These are phyloP conservation scores for Brachypodius melanocephalos DNA, from an alignment of 2,113 vertebrate genomes.

Conservation along the genomic window DNA sequence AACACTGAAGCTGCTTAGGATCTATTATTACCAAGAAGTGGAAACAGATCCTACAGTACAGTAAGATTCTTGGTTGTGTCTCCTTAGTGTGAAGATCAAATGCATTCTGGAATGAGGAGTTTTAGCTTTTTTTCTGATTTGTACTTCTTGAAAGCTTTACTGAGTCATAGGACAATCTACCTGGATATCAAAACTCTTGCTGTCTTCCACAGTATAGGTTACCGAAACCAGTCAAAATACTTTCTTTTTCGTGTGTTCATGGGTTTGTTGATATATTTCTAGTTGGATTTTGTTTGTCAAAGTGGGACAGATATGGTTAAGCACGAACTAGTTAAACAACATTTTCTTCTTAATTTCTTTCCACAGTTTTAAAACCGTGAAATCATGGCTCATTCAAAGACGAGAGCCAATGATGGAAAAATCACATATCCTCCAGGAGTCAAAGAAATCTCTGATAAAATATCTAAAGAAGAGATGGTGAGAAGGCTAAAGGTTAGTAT, in stretches of 20 bases:
- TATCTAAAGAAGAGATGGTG: conserved; percentile 99
- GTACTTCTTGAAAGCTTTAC: neutral
- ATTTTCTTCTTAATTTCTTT: neutral
- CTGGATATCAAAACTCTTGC: neutral
- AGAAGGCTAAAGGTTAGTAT: conserved; percentile 91
- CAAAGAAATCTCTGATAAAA: conserved; percentile 99
- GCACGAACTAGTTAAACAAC: neutral
- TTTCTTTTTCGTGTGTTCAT: neutral
- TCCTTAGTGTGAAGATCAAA: neutral
- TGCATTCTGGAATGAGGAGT: neutral
- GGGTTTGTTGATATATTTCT: neutral
- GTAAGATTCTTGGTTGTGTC: neutral
- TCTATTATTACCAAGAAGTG: neutral
- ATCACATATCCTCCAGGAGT: conserved; percentile 99
- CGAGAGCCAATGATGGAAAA: conserved; percentile 95
- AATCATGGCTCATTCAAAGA: conserved; percentile 99
- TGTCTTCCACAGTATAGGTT: neutral
- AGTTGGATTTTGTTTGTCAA: neutral
- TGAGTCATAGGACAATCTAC: neutral
- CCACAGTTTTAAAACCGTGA: conserved; percentile 77
- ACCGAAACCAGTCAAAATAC: neutral
- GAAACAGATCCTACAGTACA: neutral
- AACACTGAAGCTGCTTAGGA: neutral
- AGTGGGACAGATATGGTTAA: neutral
- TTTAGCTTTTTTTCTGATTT: neutral